Base-by-base conservation (phyloP, 2,888 invertebrate genomes). In the Athrips mouffetella region DNA sequence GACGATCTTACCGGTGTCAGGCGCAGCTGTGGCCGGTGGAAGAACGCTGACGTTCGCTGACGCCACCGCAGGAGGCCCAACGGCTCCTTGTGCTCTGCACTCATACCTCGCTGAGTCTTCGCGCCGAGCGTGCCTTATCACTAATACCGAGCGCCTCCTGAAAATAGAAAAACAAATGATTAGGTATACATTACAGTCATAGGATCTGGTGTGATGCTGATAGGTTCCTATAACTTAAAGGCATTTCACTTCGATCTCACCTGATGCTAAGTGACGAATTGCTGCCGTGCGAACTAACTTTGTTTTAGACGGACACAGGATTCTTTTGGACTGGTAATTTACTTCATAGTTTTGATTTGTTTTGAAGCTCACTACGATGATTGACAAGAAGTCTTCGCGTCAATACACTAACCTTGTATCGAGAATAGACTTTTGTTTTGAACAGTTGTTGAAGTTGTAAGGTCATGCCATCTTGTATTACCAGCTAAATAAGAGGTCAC, bases 101-200 rank as follows among this genome's bases (percentile, higher is more conserved):
- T 95, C 94, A 88, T 96, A 96, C 70, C 89, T 88, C 70, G 95
- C 96, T 63, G 92, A 90, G 89, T 95, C 94, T 78, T 93, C 91
- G 65, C 89, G 90, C 71, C 91, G 91, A 67, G 93, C 92, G 73
- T 92, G 92, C 73, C 91, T 91, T 88, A 96, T 94, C 77, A 93
- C 92, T 85, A 96, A 90, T 82, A 93, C 93, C 89, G 95, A 94
- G 91, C 93, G 92, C 90, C 92, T 93, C 89, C 95, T 96, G 90
- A 51, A 82, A 83, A 31, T 44, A 33, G 23, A 47, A 42, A 33
- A 33, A 15, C 39, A 47, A 49, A 11, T 8, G 10, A 2, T 13
- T 41, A 27, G 23, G 8, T 20, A 21, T n/a, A 10, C 7, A 3
- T 18, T 18, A 35, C 3, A 3, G 33, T 5, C 25, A 8, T 4